phyloP scores from a whole-genome alignment of 2,888 invertebrate species.

The Erebia palarica region DNA sequence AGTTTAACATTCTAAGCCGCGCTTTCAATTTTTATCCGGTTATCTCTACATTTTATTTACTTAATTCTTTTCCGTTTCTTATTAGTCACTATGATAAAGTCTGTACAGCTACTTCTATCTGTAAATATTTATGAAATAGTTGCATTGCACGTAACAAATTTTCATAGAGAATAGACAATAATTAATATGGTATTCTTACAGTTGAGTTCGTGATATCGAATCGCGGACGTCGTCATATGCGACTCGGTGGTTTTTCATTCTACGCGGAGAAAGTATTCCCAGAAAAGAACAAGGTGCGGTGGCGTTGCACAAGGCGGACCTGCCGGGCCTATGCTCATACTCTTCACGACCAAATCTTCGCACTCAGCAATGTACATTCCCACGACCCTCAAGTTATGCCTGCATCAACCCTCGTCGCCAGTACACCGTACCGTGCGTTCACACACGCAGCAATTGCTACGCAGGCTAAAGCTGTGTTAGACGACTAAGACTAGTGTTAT shows the following conservation, averaged over 20 bases:
- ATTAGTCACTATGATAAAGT: no score
- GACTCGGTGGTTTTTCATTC: constrained; percentile 77
- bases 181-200: constrained; percentile 67
- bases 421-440: constrained; percentile 40
- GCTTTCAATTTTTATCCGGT: no score
- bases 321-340: constrained; percentile 80
- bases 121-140: neutral
- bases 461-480: constrained; percentile 63
- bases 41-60: no score
- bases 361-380: constrained; percentile 76
- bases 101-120: neutral
- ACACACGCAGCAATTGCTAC: constrained; percentile 52
- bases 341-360: constrained; percentile 76
- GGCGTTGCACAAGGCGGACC: constrained; percentile 78
- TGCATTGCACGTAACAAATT: neutral
- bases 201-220: constrained; percentile 82
- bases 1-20: no score
- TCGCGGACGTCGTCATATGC: constrained; percentile 78
- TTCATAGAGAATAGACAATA: constrained; percentile 46
- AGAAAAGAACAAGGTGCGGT: constrained; percentile 78
- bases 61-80: no score
- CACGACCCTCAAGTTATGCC: constrained; percentile 65
- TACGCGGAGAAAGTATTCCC: constrained; percentile 80
- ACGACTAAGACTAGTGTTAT: constrained; percentile 52
- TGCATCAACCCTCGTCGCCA: constrained; percentile 47